Conservation (phyloP, 2,113 vertebrate species). For the Dromiciops gliroides region DNA sequence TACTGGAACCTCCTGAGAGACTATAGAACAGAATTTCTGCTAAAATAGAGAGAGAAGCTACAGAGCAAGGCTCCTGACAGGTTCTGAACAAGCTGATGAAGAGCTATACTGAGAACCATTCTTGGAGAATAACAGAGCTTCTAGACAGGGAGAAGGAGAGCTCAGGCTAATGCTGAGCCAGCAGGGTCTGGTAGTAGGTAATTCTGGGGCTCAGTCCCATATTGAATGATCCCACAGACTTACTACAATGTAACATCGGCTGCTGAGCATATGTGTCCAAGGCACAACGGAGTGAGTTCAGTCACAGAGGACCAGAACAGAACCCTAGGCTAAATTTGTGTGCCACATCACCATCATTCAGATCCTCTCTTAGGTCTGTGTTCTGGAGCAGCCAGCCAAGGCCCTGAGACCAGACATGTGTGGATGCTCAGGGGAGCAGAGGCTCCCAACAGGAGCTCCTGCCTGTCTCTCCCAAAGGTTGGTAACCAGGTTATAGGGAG, state of each 20-base stretch:
- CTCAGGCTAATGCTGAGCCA: fast-evolving
- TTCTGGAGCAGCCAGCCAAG: neutral
- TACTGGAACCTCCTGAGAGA: neutral
- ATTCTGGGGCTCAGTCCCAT: neutral
- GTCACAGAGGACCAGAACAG: neutral
- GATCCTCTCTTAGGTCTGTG: neutral
- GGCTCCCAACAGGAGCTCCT: neutral
- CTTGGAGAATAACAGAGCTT: neutral
- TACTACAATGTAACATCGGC: neutral
- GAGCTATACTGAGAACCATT: fast-evolving
- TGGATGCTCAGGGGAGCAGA: neutral
- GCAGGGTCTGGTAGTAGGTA: neutral
- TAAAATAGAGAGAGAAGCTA: neutral
- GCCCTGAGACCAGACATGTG: neutral
- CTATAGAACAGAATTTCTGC: neutral
- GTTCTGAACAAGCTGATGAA: neutral
- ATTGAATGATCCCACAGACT: neutral
- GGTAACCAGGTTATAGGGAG: neutral
- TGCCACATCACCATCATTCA: neutral
- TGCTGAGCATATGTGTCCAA: neutral
- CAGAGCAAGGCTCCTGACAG: neutral
- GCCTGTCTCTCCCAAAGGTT: neutral
- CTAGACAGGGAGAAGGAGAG: neutral
- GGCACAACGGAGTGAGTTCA: neutral
- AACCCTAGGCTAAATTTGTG: neutral